Base-by-base conservation (phyloP, 2,797 vertebrate species). In the Peromyscus melanophrys region DNA sequence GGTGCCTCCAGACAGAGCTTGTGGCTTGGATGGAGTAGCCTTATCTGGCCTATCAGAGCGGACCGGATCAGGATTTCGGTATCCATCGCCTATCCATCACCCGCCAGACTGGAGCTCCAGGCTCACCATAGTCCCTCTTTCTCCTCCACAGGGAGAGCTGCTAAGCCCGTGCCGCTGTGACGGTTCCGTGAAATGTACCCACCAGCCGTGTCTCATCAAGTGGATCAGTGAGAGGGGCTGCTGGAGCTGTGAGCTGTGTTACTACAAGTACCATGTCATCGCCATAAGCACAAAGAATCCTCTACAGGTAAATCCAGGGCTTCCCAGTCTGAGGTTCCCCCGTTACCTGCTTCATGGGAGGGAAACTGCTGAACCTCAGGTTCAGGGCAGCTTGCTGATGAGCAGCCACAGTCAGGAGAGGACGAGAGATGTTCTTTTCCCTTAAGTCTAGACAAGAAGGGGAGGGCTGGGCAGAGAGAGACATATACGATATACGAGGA, bases 241-340 rank as follows among this genome's bases (percentile, higher is more conserved):
- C 98, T 99, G 99, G 99, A 99, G 99, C 98, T 99, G 99, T 94
- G 99, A 99, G 98, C 99, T 99, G 94, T 99, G 99, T 98, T 99
- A 99, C 99, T 99, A 99, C 99, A 99, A 99, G 98, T 99, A 99
- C 98, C 99, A 99, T 94, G 99, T 99, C 99, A 99, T 99, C 97
- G 99, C 99, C 99, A 99, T 99, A 99, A 99, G 99, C 99, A 99
- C 99, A 98, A 99, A 99, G 99, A 99, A 99, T 98, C 99, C 99
- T 84, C 99, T 99, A 96, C 99, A 99, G 99, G 99, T 99, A 99
- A 99, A 97, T 95, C 25, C 0, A 43, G 61, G 80, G 71, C 52
- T 75, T 65, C 83, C 16, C 1, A 19, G 40, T 17, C 52, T 31
- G 11, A 65, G 52, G 9, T 13, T 37, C 5, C 49, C 80, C 31